Evolutionary conservation across 2,797 vertebrate genomes (phyloP).

Genomic region (Apogon hyalosoma): DNA sequence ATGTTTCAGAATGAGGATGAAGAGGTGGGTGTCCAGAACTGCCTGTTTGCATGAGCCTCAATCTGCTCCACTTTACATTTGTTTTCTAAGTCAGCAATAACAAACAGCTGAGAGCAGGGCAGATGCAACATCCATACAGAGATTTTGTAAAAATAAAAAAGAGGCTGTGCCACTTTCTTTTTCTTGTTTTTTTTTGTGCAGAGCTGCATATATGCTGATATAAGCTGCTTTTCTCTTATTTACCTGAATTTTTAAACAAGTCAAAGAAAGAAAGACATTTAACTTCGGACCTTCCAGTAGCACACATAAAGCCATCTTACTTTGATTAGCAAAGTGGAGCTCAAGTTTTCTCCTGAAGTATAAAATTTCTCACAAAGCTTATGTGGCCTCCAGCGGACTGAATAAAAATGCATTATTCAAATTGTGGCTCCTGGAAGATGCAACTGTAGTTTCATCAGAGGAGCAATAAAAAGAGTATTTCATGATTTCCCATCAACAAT

Average conservation of each 20-base stretch:
- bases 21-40: slow-evolving; percentile 16
- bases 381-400: background rate
- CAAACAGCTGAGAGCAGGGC: slow-evolving; percentile 33
- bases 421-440: background rate
- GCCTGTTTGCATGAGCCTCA: slow-evolving; percentile 17
- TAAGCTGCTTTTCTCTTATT: slow-evolving; percentile 11
- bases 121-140: slow-evolving; percentile 34
- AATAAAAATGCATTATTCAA: background rate
- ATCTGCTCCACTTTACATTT: slow-evolving; percentile 23
- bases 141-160: slow-evolving; percentile 18
- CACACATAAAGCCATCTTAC: background rate
- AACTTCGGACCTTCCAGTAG: too few relatives aligned
- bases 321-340: background rate
- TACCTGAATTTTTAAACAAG: slow-evolving; percentile 13
- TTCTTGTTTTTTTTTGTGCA: slow-evolving; percentile 8
- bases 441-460: background rate
- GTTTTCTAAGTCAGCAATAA: slow-evolving; percentile 20
- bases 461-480: background rate
- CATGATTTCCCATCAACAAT: background rate
- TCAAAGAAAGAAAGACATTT: slow-evolving; percentile 1
- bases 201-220: slow-evolving; percentile 2
- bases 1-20: slow-evolving; percentile 28
- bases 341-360: background rate
- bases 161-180: background rate
- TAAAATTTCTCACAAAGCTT: background rate